Evolutionary conservation across 2,113 vertebrate genomes (phyloP), one percentile per base, ranked within the genome.

Genomic region (Benitochromis conjunctus): DNA sequence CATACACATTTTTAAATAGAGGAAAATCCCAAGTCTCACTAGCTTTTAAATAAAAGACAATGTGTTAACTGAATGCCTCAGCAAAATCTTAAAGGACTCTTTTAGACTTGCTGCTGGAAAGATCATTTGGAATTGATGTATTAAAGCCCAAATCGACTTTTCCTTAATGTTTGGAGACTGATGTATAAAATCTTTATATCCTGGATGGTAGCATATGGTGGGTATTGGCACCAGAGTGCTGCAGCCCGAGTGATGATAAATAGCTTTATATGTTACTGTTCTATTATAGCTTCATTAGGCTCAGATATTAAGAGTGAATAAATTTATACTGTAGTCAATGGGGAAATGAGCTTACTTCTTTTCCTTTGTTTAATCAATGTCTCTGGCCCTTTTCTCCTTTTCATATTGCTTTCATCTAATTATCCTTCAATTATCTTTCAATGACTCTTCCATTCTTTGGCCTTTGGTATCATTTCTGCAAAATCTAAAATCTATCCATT

Each of bases 221-320:
- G 58, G 55, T 84, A 78, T 29, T 81, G 85, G 84, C 46, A 81
- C 6, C 21, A 77, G 41, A 80, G 80, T 60, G 79, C 62, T 78
- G 79, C 66, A 81, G 86, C 62, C 41, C 19, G 71, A 21, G 21
- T 51, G 46, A 81, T 91, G 82, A 94, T 85, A 51, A 77, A 93
- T 29, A 34, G 79, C 76, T 56, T 78, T 74, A 21, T 85, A 79
- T 58, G 79, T 88, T 88, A 76, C 64, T 24, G 55, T 77, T 79
- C 83, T 60, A 90, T 91, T 89, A 86, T 74, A 46, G 82, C 81
- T 89, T 82, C 64, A 89, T 91, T 91, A 86, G 43, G 57, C 24
- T 87, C 76, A 19, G 51, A 53, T 89, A 84, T 90, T 84, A 90
- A 53, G 48, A 87, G 43, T 53, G 54, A 80, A 86, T 89, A 76